These are phyloP conservation scores for Sympetrum striolatum DNA, from an alignment of 2,888 invertebrate genomes.

Conservation along the genomic window DNA sequence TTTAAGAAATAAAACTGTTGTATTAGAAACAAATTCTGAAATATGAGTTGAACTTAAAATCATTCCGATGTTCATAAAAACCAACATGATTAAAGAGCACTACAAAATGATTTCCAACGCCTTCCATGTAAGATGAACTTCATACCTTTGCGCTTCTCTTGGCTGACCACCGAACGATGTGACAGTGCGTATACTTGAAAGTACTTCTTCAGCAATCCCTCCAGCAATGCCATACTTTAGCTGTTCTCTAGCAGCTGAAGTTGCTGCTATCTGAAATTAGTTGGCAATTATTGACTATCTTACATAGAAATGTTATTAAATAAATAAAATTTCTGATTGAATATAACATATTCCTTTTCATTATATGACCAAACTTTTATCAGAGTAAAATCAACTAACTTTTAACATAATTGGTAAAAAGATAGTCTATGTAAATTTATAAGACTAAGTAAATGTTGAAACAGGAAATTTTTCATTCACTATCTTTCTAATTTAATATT, in stretches of 20 bases:
- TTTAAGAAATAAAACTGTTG: background rate
- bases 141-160: conserved; percentile 59
- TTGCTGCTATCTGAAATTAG: conserved; percentile 57
- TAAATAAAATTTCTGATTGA: background rate
- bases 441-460: no score
- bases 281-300: background rate
- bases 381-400: no score
- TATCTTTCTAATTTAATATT: no score
- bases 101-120: background rate
- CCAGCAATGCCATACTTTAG: conserved; percentile 62
- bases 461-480: no score
- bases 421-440: no score
- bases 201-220: conserved; percentile 59
- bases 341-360: no score
- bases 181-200: conserved; percentile 58
- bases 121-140: background rate
- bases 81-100: no score
- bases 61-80: no score
- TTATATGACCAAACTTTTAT: no score
- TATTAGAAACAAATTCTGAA: background rate
- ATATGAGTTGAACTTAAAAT: no score
- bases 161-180: conserved; percentile 59
- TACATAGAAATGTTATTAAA: background rate
- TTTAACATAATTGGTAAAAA: no score
- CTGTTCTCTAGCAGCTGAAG: conserved; percentile 59